A percentile compares a stretch with the other conserved stretches of the same genome.
phyloP scores from a whole-genome alignment of 2,797 vertebrate genomes.

The Scolopax bukidnonensis region DNA sequence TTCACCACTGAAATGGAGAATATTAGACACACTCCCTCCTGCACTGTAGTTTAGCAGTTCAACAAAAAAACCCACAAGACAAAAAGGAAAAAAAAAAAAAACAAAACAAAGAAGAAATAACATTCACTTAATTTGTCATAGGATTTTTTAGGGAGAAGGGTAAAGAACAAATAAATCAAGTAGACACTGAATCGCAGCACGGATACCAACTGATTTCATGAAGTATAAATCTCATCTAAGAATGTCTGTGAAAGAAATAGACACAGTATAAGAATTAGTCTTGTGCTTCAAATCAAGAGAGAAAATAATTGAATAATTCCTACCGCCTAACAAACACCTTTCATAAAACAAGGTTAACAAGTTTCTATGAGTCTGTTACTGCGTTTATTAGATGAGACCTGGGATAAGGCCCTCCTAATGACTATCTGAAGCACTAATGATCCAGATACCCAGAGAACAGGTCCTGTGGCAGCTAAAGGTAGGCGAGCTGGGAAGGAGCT shows the following conservation, averaged over 20 bases:
- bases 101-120: neutral
- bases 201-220: conserved; percentile 54
- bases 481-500: neutral
- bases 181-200: conserved; percentile 28
- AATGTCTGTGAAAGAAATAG: conserved; percentile 42
- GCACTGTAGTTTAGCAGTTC: neutral
- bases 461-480: neutral
- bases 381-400: neutral
- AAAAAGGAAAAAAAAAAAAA: neutral
- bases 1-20: conserved; percentile 11
- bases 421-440: neutral
- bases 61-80: neutral
- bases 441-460: neutral
- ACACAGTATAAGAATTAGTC: conserved; percentile 7
- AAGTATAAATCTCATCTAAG: conserved; percentile 48
- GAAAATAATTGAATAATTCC: conserved; percentile 22
- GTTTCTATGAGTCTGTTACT: neutral
- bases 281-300: conserved; percentile 19
- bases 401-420: neutral
- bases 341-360: neutral
- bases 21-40: conserved; percentile 18
- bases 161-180: conserved; percentile 68
- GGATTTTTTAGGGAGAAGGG: neutral
- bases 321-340: neutral
- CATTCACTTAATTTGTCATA: conserved; percentile 53